These are phyloP conservation scores for Thermophis baileyi DNA, from an alignment of 2,113 vertebrate genomes.

Conservation along the genomic window DNA sequence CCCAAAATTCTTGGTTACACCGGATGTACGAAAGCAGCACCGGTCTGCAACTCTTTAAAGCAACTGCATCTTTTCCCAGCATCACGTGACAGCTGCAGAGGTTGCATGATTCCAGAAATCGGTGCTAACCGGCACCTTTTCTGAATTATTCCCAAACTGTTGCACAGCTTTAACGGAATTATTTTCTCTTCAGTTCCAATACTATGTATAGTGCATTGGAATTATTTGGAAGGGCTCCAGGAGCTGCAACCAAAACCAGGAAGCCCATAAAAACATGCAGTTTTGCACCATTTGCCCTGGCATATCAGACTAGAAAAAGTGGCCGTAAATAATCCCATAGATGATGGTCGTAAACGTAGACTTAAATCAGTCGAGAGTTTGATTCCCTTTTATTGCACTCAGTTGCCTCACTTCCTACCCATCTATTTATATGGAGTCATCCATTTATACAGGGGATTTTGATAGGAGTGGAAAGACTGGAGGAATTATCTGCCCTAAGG, in stretches of 20 bases:
- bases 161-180: background rate
- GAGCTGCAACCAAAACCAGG: background rate
- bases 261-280: background rate
- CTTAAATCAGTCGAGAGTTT: background rate
- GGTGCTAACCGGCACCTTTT: background rate
- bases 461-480: background rate
- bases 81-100: background rate
- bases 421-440: background rate
- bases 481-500: background rate
- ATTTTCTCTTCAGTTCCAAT: background rate
- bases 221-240: background rate
- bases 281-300: background rate
- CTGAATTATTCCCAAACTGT: background rate
- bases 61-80: background rate
- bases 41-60: background rate
- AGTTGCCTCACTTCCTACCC: background rate
- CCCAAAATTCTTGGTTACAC: background rate
- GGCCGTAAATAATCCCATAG: background rate
- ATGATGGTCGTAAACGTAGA: background rate
- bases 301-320: background rate
- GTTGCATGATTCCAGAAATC: background rate
- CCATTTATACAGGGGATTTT: background rate
- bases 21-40: background rate
- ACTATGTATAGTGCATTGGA: background rate
- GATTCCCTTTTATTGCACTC: background rate